Evolutionary conservation across 2,113 vertebrate species (phyloP), one percentile per base, ranked within the genome.

Genomic region (Stegastes partitus): DNA sequence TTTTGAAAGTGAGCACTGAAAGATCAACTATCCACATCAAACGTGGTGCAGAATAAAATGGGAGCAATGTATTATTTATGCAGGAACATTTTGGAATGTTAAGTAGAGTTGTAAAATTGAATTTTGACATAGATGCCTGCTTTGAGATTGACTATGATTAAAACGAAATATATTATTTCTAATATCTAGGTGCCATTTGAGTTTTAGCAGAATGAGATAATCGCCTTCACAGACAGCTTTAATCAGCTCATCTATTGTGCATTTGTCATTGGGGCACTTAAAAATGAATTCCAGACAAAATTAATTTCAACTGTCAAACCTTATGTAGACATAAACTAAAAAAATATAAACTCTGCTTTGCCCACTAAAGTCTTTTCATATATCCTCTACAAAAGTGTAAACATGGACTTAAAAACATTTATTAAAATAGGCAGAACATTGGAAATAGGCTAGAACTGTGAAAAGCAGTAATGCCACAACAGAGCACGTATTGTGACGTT

Each of bases 1-100:
- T 42, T 56, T 72, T 80, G 42, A 81, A 81, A 86, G 56, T 67
- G 22, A 56, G 80, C 16, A 3, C 39, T 47, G n/a, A 68, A n/a
- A 79, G 42, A 74, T 67, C 70, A 53, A 5, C 23, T 61, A 54
- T 80, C 44, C 11, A 54, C 5, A 21, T 65, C 64, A 59, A 51
- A 49, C 26, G 31, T 47, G 22, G 18, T n/a, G 25, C 51, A 61
- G 37, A 56, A 58, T 39, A 14, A 59, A 57, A 79, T 15, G 34
- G 1, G 55, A 21, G 12, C 5, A 9, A 55, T 82, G 26, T n/a
- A 21, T 64, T 51, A 75, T 78, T 74, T 63, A 64, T 61, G 22
- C 26, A 28, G 66, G 7, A 83, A 53, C 22, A 62, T 68, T 68
- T 78, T 37, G 11, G 37, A 75, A 82, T 66, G 55, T 76, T 57